These are phyloP conservation scores for Lagopus muta DNA, from an alignment of 2,113 vertebrate species.

Conservation along the genomic window DNA sequence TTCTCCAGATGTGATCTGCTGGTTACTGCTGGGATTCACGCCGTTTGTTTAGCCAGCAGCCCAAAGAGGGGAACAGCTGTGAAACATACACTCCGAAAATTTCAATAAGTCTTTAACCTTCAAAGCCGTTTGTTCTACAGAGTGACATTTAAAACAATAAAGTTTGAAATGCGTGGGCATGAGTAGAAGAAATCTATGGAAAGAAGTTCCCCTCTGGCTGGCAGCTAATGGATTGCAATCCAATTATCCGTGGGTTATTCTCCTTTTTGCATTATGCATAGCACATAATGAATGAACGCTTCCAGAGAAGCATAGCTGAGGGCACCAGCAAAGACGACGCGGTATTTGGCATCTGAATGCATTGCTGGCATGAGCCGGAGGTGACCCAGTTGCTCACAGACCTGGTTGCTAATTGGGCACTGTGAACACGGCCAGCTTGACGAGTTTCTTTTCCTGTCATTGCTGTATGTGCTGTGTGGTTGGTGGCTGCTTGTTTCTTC, in stretches of 20 bases:
- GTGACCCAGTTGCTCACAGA: slow-evolving; percentile 62
- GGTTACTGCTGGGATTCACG: slow-evolving; percentile 36
- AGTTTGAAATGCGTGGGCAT: not conserved
- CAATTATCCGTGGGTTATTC: slow-evolving; percentile 50
- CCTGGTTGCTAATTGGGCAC: slow-evolving; percentile 55
- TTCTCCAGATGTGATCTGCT: slow-evolving; percentile 69
- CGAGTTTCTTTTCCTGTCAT: not conserved
- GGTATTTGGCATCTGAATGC: not conserved
- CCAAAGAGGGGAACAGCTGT: slow-evolving; percentile 59
- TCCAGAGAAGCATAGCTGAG: slow-evolving; percentile 4
- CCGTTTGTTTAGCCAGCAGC: slow-evolving; percentile 26
- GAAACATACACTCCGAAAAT: slow-evolving; percentile 10
- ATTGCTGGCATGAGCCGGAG: not conserved
- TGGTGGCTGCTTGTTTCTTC: not conserved
- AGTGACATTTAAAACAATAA: slow-evolving; percentile 42
- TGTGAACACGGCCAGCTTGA: not conserved
- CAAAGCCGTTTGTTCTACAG: slow-evolving; percentile 29
- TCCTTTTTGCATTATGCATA: not conserved
- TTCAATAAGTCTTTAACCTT: slow-evolving; percentile 51
- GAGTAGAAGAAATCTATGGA: slow-evolving; percentile 11
- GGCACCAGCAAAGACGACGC: not conserved
- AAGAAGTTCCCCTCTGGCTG: slow-evolving; percentile 63
- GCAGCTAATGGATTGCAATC: slow-evolving; percentile 53
- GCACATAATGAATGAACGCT: slow-evolving; percentile 24
- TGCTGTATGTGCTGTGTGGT: not conserved